Conservation (phyloP, 2,797 vertebrate genomes). For the Parambassis ranga region DNA sequence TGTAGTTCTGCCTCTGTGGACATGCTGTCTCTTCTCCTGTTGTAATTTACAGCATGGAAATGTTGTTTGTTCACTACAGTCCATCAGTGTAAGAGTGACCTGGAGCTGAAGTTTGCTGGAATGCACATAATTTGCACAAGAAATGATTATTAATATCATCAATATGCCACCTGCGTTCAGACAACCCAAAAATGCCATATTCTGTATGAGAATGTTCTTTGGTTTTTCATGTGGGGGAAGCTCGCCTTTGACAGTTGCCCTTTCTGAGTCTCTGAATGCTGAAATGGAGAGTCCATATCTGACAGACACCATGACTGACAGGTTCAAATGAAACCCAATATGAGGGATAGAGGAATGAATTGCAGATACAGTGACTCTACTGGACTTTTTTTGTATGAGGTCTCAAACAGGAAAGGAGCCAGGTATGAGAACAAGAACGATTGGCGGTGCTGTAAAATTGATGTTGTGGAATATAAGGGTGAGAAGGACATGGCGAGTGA, state of each 20-base stretch:
- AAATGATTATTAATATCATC: too few species aligned
- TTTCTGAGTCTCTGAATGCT: conserved; percentile 52
- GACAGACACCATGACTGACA: conserved; percentile 76
- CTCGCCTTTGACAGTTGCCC: conserved; percentile 50
- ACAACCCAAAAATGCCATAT: not conserved
- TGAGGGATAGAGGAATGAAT: conserved; percentile 66
- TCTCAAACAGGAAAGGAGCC: conserved; percentile 28
- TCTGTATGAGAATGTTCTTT: conserved; percentile 7
- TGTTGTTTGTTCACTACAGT: not conserved
- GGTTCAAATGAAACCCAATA: conserved; percentile 77
- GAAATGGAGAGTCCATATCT: conserved; percentile 71
- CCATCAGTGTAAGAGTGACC: not conserved
- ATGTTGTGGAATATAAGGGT: not conserved
- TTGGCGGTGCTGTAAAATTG: conserved; percentile 19
- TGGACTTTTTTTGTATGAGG: conserved; percentile 31
- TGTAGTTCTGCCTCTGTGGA: not conserved
- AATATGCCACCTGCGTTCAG: not conserved
- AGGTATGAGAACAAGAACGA: conserved; percentile 15
- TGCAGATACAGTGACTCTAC: conserved; percentile 64
- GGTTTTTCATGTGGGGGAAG: conserved; percentile 20
- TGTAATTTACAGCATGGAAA: not conserved
- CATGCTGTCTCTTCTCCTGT: not conserved
- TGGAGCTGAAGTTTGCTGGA: not conserved
- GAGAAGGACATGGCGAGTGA: not conserved
- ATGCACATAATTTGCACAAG: too few species aligned